Conservation (phyloP, 64 coral and sea anemone genomes). For the Porites lutea region DNA sequence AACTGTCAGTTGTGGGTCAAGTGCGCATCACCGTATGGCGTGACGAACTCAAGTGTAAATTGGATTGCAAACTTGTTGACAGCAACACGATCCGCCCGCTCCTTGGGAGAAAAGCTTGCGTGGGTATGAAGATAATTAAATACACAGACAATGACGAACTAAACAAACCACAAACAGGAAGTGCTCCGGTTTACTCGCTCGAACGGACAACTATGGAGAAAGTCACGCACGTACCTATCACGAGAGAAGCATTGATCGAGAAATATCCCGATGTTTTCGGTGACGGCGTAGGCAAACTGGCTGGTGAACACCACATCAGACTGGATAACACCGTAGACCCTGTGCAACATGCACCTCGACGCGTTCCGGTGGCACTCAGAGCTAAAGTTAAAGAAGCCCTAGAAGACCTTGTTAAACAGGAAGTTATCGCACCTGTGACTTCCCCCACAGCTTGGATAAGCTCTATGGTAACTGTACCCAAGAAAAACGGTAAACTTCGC, state of each 20-base stretch:
- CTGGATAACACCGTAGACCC: not conserved
- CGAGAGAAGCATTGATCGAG: too few species aligned
- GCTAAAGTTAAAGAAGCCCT: not conserved
- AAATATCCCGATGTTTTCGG: not conserved
- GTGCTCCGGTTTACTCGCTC: not conserved
- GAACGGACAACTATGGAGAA: not conserved
- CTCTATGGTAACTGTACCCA: not conserved
- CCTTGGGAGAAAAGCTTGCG: not conserved
- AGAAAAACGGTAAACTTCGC: not conserved
- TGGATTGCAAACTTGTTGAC: too few species aligned
- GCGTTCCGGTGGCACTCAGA: not conserved
- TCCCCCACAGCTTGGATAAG: not conserved
- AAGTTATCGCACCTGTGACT: not conserved
- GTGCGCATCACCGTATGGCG: too few species aligned
- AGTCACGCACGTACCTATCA: conserved; percentile 39
- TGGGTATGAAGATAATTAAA: not conserved
- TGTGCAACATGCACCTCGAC: not conserved
- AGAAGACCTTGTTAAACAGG: not conserved
- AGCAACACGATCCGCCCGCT: not conserved
- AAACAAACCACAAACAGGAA: conserved; percentile 27
- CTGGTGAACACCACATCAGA: not conserved
- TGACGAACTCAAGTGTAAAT: too few species aligned
- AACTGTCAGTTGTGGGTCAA: too few species aligned
- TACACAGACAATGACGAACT: conserved; percentile 29
- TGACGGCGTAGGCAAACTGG: conserved; percentile 1